These are phyloP conservation scores for Bergia puertoricense DNA, from an alignment of 92 coral and sea anemone species.

Conservation along the genomic window DNA sequence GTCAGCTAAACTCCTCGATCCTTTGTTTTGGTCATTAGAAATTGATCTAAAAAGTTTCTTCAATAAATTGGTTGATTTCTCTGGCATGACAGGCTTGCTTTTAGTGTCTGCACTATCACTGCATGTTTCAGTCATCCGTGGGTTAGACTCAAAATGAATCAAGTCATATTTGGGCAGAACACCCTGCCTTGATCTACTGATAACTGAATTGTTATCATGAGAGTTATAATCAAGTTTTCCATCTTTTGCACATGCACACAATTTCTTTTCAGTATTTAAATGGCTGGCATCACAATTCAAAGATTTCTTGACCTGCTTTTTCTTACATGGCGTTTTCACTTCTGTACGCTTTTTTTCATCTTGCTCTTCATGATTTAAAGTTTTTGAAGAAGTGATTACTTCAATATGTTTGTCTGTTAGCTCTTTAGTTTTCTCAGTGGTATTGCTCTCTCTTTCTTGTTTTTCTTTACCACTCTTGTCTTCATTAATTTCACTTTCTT, in stretches of 20 bases:
- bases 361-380: background rate
- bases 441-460: background rate
- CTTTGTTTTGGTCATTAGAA: constrained; percentile 17
- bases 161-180: background rate
- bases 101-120: background rate
- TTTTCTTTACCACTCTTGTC: background rate
- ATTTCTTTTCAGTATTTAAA: background rate
- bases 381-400: background rate
- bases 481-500: background rate
- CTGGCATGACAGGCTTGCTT: background rate
- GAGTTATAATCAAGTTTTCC: background rate
- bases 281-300: background rate
- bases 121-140: background rate
- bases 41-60: constrained; percentile 15
- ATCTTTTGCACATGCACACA: background rate
- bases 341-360: background rate
- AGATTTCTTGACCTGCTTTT: background rate
- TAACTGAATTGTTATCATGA: background rate
- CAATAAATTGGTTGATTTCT: constrained; percentile 1
- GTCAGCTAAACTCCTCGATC: background rate
- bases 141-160: constrained; percentile 26
- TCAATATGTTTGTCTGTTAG: too few species aligned
- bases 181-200: background rate
- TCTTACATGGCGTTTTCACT: background rate
- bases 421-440: background rate